A percentile compares a stretch with the other conserved stretches of the same genome.
Evolutionary conservation across 2,797 vertebrate genomes (phyloP).

Genomic region (Sebastes melanostomus): DNA sequence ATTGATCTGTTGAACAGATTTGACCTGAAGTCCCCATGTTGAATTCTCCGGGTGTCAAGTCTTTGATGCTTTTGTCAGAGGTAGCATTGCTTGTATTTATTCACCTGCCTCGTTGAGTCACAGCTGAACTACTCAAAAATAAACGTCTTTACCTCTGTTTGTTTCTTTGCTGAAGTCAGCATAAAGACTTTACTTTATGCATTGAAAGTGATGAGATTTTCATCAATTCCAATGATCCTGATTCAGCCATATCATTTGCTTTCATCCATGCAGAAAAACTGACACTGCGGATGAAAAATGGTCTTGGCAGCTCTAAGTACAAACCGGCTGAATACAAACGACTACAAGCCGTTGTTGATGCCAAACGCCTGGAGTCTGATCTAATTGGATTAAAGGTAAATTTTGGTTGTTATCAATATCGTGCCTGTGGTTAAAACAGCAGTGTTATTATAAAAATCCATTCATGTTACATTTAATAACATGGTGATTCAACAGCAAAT

Average conservation of each 20-base stretch:
- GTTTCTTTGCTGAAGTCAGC: constrained; percentile 53
- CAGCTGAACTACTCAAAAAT: constrained; percentile 56
- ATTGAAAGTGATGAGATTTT: constrained; percentile 49
- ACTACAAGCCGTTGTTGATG: constrained; percentile 83
- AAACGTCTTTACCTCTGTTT: constrained; percentile 32
- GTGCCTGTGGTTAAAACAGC: constrained; percentile 21
- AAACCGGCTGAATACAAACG: constrained; percentile 86
- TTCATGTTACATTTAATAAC: constrained; percentile 27
- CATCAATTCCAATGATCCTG: constrained; percentile 45
- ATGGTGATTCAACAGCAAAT: constrained; percentile 26
- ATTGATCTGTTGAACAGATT: constrained; percentile 46
- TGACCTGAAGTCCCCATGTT: constrained; percentile 40
- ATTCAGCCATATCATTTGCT: constrained; percentile 63
- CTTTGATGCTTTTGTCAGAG: constrained; percentile 56
- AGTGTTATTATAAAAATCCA: constrained; percentile 25
- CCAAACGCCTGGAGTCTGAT: constrained; percentile 82
- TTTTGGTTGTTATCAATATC: constrained; percentile 16
- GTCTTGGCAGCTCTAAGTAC: constrained; percentile 80
- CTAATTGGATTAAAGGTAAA: constrained; percentile 88
- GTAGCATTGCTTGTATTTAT: constrained; percentile 60
- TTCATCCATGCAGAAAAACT: constrained; percentile 80
- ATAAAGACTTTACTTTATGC: constrained; percentile 46
- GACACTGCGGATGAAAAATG: constrained; percentile 78
- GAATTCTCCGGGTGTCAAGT: constrained; percentile 47
- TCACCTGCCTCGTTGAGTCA: constrained; percentile 60